Evolutionary conservation across 37 sponge, comb jelly and placozoan species (phyloP).

Genomic region (Spongilla lacustris): DNA sequence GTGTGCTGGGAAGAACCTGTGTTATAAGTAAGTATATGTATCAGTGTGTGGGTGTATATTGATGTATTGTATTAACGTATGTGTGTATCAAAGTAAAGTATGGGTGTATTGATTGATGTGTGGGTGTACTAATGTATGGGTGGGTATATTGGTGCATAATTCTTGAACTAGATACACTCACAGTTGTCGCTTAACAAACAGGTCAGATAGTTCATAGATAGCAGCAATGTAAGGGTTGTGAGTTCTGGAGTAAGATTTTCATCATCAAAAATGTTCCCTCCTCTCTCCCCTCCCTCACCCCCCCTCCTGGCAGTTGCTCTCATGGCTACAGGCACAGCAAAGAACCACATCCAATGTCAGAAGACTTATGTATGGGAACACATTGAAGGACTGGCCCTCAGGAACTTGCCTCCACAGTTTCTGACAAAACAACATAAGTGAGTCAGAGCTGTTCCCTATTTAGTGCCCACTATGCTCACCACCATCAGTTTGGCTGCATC

Average conservation of each 20-base stretch:
- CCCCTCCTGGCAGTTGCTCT: conserved; percentile 81
- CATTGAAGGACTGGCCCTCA: conserved; percentile 51
- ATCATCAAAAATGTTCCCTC: not conserved
- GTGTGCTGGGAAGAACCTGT: conserved; percentile 64
- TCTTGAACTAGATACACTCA: too few relatives aligned
- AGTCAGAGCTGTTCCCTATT: not conserved
- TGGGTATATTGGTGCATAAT: too few relatives aligned
- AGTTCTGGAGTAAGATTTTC: conserved; percentile 3
- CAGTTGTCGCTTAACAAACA: conserved; percentile 24
- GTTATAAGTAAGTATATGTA: too few relatives aligned
- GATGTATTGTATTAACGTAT: too few relatives aligned
- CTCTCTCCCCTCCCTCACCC: conserved; percentile 37
- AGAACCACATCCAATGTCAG: conserved; percentile 90
- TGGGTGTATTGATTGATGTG: too few relatives aligned
- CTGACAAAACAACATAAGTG: not conserved
- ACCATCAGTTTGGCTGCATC: conserved; percentile 33
- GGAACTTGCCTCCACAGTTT: conserved; percentile 38
- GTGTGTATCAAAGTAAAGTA: too few relatives aligned
- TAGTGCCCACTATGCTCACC: conserved; percentile 17
- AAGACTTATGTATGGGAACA: conserved; percentile 69
- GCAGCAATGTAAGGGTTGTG: conserved; percentile 53
- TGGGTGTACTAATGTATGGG: too few relatives aligned
- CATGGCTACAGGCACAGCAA: conserved; percentile 70
- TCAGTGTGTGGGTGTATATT: too few relatives aligned
- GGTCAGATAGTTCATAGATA: conserved; percentile 46